Base-by-base conservation (phyloP, 2,888 invertebrate genomes). In the Ectemnius cavifrons region DNA sequence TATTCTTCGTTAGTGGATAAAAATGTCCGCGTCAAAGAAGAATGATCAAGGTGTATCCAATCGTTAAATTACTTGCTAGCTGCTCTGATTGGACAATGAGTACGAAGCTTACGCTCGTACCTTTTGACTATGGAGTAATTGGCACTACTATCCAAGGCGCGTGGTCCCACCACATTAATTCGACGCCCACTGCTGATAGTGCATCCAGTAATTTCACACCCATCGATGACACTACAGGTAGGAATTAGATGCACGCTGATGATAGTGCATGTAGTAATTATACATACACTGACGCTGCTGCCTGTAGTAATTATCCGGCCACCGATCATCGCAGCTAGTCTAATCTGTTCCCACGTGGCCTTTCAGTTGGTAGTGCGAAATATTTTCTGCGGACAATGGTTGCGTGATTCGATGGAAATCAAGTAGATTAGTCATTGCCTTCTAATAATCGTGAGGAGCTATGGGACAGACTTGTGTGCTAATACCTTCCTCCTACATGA, bases 211-310 rank as follows among this genome's bases (percentile, higher is more conserved):
- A 77, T 77, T 77, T 75, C 76, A 75, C 77, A 76, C 76, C 68
- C 63, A 63, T 63, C 58, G 71, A 60, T 58, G 60, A 49, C 60
- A 63, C 67, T 71, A 63, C 68, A 63, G 45, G 76, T 69, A 68
- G 77, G 72, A 77, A 77, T 77, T 77, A 77, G 75, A 77, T 76
- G 71, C 46, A 67, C 67, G 75, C 62, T 76, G 77, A 76, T 72
- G 72, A 77, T 76, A 76, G 76, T 46, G 63, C 71, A 47, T 69
- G 77, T 72, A 76, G 77, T 76, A 77, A 77, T 77, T 77, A 75
- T 71, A 66, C 76, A 37, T 18, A 67, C 67, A 58, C 47, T 60
- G 65, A 76, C 65, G 76, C 68, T 68, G 65, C 67, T 63, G 68
- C 71, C 57, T 62, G 77, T 72, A 72, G 76, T 75, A 76, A 77